Evolutionary conservation across 2,797 vertebrate species (phyloP), one percentile per base, ranked within the genome.

Genomic region (Sandelia bainsii): DNA sequence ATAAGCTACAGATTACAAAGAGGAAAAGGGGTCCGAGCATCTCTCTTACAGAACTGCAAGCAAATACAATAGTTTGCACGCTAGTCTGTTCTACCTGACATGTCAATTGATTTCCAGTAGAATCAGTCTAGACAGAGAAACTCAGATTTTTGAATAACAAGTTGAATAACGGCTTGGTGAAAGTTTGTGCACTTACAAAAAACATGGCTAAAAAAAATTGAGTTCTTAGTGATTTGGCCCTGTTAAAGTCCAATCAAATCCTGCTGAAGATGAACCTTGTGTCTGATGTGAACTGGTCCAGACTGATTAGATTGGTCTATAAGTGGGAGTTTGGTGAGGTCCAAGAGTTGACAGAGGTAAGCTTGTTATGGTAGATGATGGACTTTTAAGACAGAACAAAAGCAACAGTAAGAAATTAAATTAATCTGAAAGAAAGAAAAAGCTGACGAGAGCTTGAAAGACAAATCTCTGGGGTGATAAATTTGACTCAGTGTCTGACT

Each of bases 321-420:
- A 59, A 66, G 61, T 37, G 42, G 16, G 32, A 48, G 27, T 29
- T 44, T 1, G 20, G 17, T 56, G 63, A 80, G 72, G 72, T 80
- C 65, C 34, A 25, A 40, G 14, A 54, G 40, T 42, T 69, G 40
- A 69, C 72, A 72, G 84, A 81, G 77, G 80, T 71, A 81, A 79
- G 77, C 66, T 70, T 54, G 63, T 78, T 83, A 56, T 45, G 11
- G 49, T 27, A 37, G 25, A 34, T 68, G 23, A 49, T 13, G 44
- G 20, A 25, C 51, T 27, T 20, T 12, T 12, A 53, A 49, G 32
- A 58, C 14, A 9, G 16, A 69, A 19, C 3, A 39, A 58, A 49
- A 50, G 6, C 32, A 19, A 63, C 5, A 56, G 16, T 3, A 53
- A 52, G 8, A 79, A 48, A 32, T 45, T 1, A 79, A 48, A 32